Base-by-base conservation (phyloP, 2,797 vertebrate genomes). In the Momotus momota region DNA sequence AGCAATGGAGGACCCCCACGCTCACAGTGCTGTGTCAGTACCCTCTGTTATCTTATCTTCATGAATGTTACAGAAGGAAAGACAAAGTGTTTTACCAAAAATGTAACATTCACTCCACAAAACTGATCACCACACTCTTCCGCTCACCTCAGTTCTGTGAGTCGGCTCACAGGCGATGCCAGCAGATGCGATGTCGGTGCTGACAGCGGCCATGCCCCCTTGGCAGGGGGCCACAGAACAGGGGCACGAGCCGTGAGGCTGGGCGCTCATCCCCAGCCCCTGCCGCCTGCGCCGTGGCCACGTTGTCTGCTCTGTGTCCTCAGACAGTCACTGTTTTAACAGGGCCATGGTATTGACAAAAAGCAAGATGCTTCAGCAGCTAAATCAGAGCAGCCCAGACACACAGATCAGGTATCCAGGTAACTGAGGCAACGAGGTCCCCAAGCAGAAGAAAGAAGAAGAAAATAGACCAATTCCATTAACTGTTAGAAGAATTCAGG, bases 401-500 rank as follows among this genome's bases (percentile, higher is more conserved):
- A 88, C 88, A 88, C 81, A 91, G 80, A 93, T 84, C 92, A 96
- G 96, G 92, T 97, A 97, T 72, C 91, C 81, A 94, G 91, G 97
- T 97, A 97, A 98, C 96, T 70, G 87, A 96, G 96, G 96, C 83
- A 94, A 96, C 89, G 18, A 33, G 93, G 84, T 96, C 93, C 96
- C 95, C 48, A 96, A 88, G 93, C 95, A 96, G 86, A 43, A 92
- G 54, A 61, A 87, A 90, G 62, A 62, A 90, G 61, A 62, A 94
- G 82, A 92, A 91, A 96, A 96, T 16, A 72, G 65, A 90, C 81
- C 89, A 85, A 61, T 95, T 95, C 96, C 86, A 94, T 94, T 96
- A 97, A 97, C 75, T 94, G 91, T 87, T 87, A 52, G 80, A 72
- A 75, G 88, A 85, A 93, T 57, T 95, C 90, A 88, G 83, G 87